Evolutionary conservation across 2,888 invertebrate genomes (phyloP), one percentile per base, ranked within the genome.

Genomic region (Ptilodon capucinus): DNA sequence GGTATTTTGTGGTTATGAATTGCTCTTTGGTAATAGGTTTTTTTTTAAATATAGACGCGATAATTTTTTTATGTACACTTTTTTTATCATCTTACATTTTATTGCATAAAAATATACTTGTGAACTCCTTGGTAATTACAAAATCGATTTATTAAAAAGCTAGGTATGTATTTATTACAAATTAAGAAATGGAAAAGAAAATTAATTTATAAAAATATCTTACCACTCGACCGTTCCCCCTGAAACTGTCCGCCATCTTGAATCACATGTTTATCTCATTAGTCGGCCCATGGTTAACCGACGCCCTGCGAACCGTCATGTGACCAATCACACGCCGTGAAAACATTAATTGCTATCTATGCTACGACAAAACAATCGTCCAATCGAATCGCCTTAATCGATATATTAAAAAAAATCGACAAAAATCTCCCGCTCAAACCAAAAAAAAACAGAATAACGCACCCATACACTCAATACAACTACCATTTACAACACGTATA

Each of bases 261-360:
- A 62, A 82, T 90, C 90, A 90, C 90, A 82, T 89, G 87, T 79
- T 79, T 74, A 79, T 81, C 75, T 79, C 71, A 68, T 74, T 74
- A 74, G 66, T 66, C 74, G 61, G 49, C 61, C 62, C 76, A 69
- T 75, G 64, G 72, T 62, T 64, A 68, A n/a, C 64, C 61, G 63
- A 75, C 76, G 74, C 72, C 74, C 76, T 73, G 66, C 51, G 60
- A 68, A 65, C 60, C 48, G 42, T 79, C 86, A 83, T 86, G 81
- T 87, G 89, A 89, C 88, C 86, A 86, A 86, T 85, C 85, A 86
- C 81, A 76, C 55, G 54, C 51, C 63, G 55, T 57, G 55, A 66
- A 69, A 56, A 58, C 61, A 65, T 64, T 72, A 76, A 71, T 71
- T 64, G 46, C 52, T 71, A 75, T 71, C 70, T 72, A 60, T 65